Base-by-base conservation (phyloP, 2,113 vertebrate species). In the Scomber colias region DNA sequence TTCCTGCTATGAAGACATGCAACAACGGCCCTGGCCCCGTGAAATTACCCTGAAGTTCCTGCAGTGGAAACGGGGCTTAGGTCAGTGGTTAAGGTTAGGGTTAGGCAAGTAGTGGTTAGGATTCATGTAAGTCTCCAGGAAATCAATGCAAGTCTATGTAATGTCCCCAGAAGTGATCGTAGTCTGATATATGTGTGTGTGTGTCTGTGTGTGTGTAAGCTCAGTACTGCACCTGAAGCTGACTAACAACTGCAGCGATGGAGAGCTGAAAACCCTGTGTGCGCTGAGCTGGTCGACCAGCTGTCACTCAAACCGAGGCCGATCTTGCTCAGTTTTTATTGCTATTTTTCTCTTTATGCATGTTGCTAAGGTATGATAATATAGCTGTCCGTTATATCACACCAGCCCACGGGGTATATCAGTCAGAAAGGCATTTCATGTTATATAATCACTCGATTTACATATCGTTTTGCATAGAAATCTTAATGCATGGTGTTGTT, bases 401-500 rank as follows among this genome's bases (percentile, higher is more conserved):
- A 88, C 69, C 83, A 73, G 74, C 90, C 90, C 89, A 90, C 89
- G 46, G 79, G 81, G 72, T 76, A 17, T 61, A 85, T 87, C 84
- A 83, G 70, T 87, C 84, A 76, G 65, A 80, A 60, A 88, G 84
- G 80, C 83, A 69, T 68, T 69, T 75, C 27, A 55, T 35, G 79
- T 93, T 92, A 87, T 71, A 73, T 87, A 91, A 93, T 70, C 71
- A 11, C 15, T 3, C 11, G 13, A 80, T 86, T 90, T 80, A 79
- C 84, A 92, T 82, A 79, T 51, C 24, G 10, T 12, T 87, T 64
- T 87, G 68, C 75, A 83, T 88, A 69, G 80, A 91, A 75, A 69
- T 73, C 56, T 61, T 59, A 57, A 74, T 16, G 62, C 71, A 73
- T 12, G 63, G 45, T 19, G 35, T 63, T 46, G 46, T 51, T 76